phyloP scores from a whole-genome alignment of 2,113 vertebrate genomes.

The Arizona elegans region DNA sequence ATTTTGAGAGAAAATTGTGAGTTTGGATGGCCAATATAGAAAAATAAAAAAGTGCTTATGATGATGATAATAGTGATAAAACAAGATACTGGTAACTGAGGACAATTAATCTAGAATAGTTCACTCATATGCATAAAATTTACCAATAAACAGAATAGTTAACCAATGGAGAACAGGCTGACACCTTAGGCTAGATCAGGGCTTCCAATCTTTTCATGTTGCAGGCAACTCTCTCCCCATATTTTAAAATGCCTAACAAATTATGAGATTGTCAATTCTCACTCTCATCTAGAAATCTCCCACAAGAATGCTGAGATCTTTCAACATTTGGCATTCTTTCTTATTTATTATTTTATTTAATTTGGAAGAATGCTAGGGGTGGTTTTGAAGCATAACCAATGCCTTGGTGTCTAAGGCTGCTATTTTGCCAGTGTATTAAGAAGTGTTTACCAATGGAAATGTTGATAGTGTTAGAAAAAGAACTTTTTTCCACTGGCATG shows the following conservation, averaged over 20 bases:
- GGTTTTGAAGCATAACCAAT: neutral
- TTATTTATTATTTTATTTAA: neutral
- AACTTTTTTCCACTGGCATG: neutral
- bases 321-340: neutral
- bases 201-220: neutral
- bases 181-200: neutral
- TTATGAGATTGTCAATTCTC: neutral
- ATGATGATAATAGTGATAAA: neutral
- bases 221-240: neutral
- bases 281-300: neutral
- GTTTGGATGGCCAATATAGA: neutral
- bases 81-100: neutral
- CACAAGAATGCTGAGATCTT: neutral
- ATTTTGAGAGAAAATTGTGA: neutral
- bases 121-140: neutral
- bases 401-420: neutral
- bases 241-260: neutral
- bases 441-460: neutral
- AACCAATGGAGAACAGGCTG: neutral
- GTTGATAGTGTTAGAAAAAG: neutral
- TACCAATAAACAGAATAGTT: neutral
- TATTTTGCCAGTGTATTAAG: neutral
- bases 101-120: neutral
- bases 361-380: neutral
- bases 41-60: neutral